Base-by-base conservation (phyloP, 2,113 vertebrate genomes). In the Muscicapa adusta region DNA sequence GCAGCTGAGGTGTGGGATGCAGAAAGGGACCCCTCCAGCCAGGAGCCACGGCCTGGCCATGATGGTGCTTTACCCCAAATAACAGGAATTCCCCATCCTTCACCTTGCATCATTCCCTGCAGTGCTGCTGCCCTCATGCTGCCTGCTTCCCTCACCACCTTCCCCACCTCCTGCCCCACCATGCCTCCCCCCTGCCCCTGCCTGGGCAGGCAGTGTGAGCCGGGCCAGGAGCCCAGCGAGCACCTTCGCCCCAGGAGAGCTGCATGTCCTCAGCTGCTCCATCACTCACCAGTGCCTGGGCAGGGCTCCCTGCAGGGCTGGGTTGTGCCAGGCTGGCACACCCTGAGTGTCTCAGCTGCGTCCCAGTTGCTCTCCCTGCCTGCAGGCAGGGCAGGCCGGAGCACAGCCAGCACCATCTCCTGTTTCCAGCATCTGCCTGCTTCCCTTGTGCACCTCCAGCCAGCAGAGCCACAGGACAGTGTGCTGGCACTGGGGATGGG, bases 1-100 rank as follows among this genome's bases (percentile, higher is more conserved):
- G 65, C 51, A 62, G 56, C 38, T 3, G 15, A 28, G 60, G 17
- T 43, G 34, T 8, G 8, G 43, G 33, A 42, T 42, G 53, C 60
- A 42, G 63, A 57, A 67, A 65, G n/a, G 31, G 43, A 58, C 20
- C 40, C 14, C 61, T 73, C 0, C 0, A 71, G n/a, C 68, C 33
- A 54, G 73, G 26, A 91, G 7, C 62, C 45, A 25, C 36, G 78
- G 53, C 66, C 73, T 72, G 84, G 22, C 62, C 28, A 5, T 20
- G 74, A 85, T 63, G 91, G 85, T 93, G 91, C 88, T 95, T 91
- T 51, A 60, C 14, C 36, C 57, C 38, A 47, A n/a, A 43, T 18
- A 56, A 67, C 15, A 68, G 50, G 34, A 38, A 28, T 34, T 70
- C 34, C 71, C 24, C 17, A 42, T 68, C 45, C 40, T 42, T 84